Evolutionary conservation across 2,113 vertebrate species (phyloP).

Genomic region (Zosterops lateralis): DNA sequence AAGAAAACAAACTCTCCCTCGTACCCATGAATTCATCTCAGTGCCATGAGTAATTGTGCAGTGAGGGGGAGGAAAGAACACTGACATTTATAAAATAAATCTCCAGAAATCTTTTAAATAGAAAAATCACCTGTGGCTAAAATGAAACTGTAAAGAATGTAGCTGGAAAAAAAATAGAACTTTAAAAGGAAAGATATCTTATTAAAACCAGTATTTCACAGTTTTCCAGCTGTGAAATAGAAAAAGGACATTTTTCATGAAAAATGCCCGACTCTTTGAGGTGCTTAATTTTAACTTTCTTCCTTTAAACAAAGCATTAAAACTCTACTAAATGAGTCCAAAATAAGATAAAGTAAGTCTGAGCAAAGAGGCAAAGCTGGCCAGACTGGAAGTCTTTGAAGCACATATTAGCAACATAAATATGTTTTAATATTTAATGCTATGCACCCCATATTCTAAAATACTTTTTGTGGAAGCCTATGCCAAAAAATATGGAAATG

Average conservation of each 20-base stretch:
- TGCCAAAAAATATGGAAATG: background rate
- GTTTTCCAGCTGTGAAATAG: background rate
- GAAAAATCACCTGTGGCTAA: background rate
- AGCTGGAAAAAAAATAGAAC: background rate
- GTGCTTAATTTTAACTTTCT: background rate
- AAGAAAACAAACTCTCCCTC: background rate
- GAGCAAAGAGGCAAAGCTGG: background rate
- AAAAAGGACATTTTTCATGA: background rate
- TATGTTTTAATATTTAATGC: background rate
- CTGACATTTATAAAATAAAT: background rate
- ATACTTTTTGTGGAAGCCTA: background rate
- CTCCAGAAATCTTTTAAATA: background rate
- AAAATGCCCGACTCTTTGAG: background rate
- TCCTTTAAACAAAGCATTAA: background rate
- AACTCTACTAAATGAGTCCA: background rate
- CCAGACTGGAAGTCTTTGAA: background rate
- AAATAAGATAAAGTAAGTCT: background rate
- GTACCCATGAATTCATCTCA: background rate
- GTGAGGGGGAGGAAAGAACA: background rate
- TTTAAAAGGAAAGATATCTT: background rate
- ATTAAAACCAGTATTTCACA: background rate
- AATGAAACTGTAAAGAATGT: background rate
- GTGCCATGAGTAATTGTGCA: background rate
- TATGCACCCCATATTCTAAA: background rate
- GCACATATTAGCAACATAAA: background rate